Evolutionary conservation across 92 coral and sea anemone genomes (phyloP).

Genomic region (Phenganax stokvisi): DNA sequence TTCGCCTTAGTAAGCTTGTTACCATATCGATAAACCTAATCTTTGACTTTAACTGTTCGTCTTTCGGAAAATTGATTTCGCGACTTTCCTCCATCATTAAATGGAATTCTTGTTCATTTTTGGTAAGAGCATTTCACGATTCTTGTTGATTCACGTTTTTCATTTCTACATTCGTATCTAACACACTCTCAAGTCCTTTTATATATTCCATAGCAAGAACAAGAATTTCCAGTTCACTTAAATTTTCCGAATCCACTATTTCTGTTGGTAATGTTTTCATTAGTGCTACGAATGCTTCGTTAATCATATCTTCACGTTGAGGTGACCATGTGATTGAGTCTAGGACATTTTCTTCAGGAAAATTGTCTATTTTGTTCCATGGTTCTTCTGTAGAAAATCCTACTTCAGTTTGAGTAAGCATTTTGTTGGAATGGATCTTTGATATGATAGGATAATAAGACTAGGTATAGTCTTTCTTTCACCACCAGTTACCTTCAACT

Average conservation of each 20-base stretch:
- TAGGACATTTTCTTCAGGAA: conserved; percentile 5
- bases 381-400: conserved; percentile 2
- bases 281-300: conserved; percentile 27
- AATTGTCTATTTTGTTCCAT: conserved; percentile 10
- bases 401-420: conserved; percentile 25
- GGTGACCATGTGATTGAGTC: conserved; percentile 23
- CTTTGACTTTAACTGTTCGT: no score
- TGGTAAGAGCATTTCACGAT: background rate
- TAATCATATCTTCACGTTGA: conserved; percentile 36
- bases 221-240: conserved; percentile 36
- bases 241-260: conserved; percentile 27
- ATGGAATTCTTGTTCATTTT: background rate
- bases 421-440: background rate
- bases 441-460: no score
- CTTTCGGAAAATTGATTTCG: no score
- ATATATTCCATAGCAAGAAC: conserved; percentile 32
- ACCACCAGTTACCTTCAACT: background rate
- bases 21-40: no score
- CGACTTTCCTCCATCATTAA: no score
- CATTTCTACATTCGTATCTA: background rate
- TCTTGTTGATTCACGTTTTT: background rate
- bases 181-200: conserved; percentile 34
- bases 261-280: conserved; percentile 25
- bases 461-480: background rate
- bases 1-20: no score